These are phyloP conservation scores for Syngnathus typhle DNA, from an alignment of 2,113 vertebrate species.

Conservation along the genomic window DNA sequence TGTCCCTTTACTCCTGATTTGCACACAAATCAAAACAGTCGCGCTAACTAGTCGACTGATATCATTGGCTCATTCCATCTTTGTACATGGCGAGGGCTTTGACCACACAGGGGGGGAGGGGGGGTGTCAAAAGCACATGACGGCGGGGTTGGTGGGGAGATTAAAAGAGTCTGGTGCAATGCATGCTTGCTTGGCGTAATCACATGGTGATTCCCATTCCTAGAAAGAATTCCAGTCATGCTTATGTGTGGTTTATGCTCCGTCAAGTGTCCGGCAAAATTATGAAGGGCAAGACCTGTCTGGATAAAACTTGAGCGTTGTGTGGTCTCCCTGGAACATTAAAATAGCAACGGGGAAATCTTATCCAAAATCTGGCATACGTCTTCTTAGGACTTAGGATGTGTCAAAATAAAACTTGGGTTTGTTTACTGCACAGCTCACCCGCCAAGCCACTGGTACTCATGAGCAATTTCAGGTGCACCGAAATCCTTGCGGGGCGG, in stretches of 20 bases:
- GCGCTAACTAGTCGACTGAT: not conserved
- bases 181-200: not conserved
- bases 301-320: not conserved
- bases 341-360: slow-evolving; percentile 21
- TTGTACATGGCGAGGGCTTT: not conserved
- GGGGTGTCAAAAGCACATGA: slow-evolving; percentile 7
- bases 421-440: slow-evolving; percentile 21
- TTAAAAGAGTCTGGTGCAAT: slow-evolving; percentile 5
- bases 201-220: not conserved
- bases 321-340: not conserved
- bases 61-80: not conserved
- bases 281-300: not conserved
- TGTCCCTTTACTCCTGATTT: not conserved
- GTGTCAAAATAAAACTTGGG: slow-evolving; percentile 31
- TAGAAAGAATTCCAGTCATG: not conserved
- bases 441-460: slow-evolving; percentile 13
- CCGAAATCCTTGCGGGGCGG: not conserved
- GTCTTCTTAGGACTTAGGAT: slow-evolving; percentile 4
- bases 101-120: not conserved
- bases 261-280: not conserved
- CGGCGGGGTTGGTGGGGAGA: not conserved
- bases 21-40: not conserved
- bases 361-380: slow-evolving; percentile 27
- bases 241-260: not conserved
- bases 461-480: slow-evolving; percentile 1